A percentile compares a stretch with the other conserved stretches of the same genome.
Evolutionary conservation across 2,888 invertebrate species (phyloP).

Genomic region (Carcina quercana): DNA sequence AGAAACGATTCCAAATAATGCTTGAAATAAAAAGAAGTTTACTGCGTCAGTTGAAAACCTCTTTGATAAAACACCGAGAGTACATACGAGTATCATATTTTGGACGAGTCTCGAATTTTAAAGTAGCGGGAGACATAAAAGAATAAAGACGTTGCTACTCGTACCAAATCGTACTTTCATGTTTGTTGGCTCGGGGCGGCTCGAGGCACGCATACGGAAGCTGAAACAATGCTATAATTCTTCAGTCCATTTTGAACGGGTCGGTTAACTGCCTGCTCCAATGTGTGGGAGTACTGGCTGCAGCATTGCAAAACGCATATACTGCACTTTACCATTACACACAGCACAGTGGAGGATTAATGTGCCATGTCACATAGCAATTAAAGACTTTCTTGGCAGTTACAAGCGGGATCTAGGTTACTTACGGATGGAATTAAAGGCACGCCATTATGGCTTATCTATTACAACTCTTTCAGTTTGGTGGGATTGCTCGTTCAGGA

Average conservation of each 20-base stretch:
- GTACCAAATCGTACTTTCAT: constrained; percentile 40
- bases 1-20: too few species aligned
- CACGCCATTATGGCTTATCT: too few species aligned
- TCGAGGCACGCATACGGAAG: constrained; percentile 43
- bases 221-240: constrained; percentile 41
- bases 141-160: constrained; percentile 28
- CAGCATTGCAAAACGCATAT: constrained; percentile 7
- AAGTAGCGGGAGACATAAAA: constrained; percentile 30
- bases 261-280: constrained; percentile 15
- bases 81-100: constrained; percentile 28
- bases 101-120: constrained; percentile 34
- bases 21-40: too few species aligned
- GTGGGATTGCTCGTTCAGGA: too few species aligned
- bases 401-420: too few species aligned
- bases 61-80: constrained; percentile 30
- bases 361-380: too few species aligned
- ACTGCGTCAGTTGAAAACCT: too few species aligned
- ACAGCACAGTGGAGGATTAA: too few species aligned
- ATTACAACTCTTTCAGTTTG: too few species aligned
- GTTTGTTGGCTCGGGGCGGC: constrained; percentile 40
- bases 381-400: too few species aligned
- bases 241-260: constrained; percentile 29
- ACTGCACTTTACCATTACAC: constrained; percentile 5
- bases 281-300: constrained; percentile 9
- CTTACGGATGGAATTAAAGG: too few species aligned